These are phyloP conservation scores for Lerista edwardsae DNA, from an alignment of 2,797 vertebrate species.

Conservation along the genomic window DNA sequence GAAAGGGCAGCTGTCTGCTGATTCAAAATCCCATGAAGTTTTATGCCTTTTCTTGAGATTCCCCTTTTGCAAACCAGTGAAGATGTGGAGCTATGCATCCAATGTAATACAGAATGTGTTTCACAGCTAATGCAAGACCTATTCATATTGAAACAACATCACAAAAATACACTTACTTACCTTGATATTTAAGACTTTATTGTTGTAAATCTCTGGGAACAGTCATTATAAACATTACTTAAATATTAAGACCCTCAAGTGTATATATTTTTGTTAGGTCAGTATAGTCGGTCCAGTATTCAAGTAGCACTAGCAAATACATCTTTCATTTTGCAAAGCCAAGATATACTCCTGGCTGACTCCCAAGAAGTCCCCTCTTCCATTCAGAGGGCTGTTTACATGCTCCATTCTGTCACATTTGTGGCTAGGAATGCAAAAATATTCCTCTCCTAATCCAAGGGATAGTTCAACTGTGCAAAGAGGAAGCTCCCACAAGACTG, in stretches of 20 bases:
- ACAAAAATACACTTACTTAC: constrained; percentile 34
- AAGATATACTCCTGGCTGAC: neutral
- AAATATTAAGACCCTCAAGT: constrained; percentile 27
- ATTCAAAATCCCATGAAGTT: neutral
- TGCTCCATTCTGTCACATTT: neutral
- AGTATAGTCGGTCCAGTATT: neutral
- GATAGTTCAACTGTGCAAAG: neutral
- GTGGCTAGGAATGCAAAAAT: neutral
- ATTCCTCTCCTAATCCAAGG: neutral
- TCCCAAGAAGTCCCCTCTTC: neutral
- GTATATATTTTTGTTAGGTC: constrained; percentile 29
- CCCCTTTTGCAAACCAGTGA: constrained; percentile 12
- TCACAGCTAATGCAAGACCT: neutral
- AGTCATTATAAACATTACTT: constrained; percentile 10
- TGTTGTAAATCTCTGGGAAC: constrained; percentile 9
- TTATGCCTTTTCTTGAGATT: neutral
- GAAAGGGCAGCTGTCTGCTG: neutral
- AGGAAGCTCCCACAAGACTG: neutral
- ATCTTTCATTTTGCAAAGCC: neutral
- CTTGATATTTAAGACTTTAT: constrained; percentile 19
- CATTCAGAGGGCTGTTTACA: neutral
- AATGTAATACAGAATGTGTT: neutral
- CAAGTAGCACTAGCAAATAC: constrained; percentile 8
- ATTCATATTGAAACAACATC: neutral
- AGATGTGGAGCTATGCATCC: neutral